Evolutionary conservation across 2,888 invertebrate genomes (phyloP), one percentile per base, ranked within the genome.

Genomic region (Pammene fasciana): DNA sequence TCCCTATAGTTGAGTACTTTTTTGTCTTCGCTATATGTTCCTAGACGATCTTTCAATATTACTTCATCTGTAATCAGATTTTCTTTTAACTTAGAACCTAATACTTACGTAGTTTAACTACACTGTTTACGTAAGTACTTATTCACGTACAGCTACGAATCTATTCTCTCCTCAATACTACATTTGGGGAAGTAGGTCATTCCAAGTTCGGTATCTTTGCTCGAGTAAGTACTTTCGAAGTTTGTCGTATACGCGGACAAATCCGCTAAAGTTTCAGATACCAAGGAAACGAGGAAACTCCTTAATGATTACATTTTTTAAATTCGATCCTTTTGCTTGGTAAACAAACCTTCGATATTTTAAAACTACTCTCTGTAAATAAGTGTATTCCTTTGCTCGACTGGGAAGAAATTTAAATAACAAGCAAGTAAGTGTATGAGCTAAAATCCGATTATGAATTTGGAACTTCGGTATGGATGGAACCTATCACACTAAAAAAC

Each of bases 141-240:
- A 43, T 26, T 10, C 26, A 50, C 9, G 16, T 8, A 50, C 10
- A 26, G 34, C 45, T 48, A 68, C 54, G 26, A 54, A 52, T 52
- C 52, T 52, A 41, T 66, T 59, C 43, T 67, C 55, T 59, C 57
- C 43, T 50, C 34, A 14, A 59, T 57, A 45, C 41, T 26, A 48
- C 46, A 67, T 64, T 68, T 57, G 52, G 46, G 26, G 55, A 68
- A 68, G 62, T 68, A 65, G 65, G 68, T 68, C 68, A 45, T 48
- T 38, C 61, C 57, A 36, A 62, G 68, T 61, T 48, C 57, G 64
- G 57, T 68, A 65, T 65, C 68, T 68, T 36, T 57, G 50, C 18
- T 64, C 13, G 34, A 50, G 56, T 46, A 65, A 45, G 45, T 59
- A 59, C 68, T 68, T 65, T 54, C 38, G 68, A 68, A 68, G 68